Base-by-base conservation (phyloP, 2,797 vertebrate genomes). In the Sebastes melanostomus region DNA sequence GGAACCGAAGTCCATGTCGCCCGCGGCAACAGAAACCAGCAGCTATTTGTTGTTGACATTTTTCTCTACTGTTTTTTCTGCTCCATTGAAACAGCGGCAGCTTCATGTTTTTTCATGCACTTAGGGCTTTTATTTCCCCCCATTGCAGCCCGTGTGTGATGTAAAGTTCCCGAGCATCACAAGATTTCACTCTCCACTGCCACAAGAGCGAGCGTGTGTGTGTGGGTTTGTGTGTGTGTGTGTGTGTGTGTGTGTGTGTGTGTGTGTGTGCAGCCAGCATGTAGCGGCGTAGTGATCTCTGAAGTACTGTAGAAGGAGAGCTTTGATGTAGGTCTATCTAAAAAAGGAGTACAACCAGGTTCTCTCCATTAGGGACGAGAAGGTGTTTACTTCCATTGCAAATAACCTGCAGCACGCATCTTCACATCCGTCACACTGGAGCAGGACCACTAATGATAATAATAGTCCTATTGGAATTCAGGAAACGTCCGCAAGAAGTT, bases 21-120 rank as follows among this genome's bases (percentile, higher is more conserved):
- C 92, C 38, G 84, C 69, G 55, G 93, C 92, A 78, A 83, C 59
- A 86, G 77, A 89, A 93, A 94, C 93, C 91, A 93, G 91, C 92
- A 93, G 91, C 89, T 92, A 93, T 94, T 95, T 93, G 89, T 91
- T 95, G 91, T 93, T 93, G 88, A 94, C 92, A 92, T 93, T 94
- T 94, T 86, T 88, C 84, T 78, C 77, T 16, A 12, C 72, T 79
- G 80, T 83, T 76, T 55, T 90, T 93, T 91, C 86, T 92, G 92
- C 92, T 94, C 85, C 75, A 87, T 86, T 94, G 92, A 88, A 91
- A 90, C 76, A 69, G 74, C 60, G 78, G 66, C 80, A 80, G 87
- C 80, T 85, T 88, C 72, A 25, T 89, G 85, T 89, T 91, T 92
- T 89, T 87, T 84, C 83, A 89, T 86, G 76, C 84, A 80, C 93